phyloP scores from a whole-genome alignment of 2,888 invertebrate species.

The Asteroscopus sphinx region DNA sequence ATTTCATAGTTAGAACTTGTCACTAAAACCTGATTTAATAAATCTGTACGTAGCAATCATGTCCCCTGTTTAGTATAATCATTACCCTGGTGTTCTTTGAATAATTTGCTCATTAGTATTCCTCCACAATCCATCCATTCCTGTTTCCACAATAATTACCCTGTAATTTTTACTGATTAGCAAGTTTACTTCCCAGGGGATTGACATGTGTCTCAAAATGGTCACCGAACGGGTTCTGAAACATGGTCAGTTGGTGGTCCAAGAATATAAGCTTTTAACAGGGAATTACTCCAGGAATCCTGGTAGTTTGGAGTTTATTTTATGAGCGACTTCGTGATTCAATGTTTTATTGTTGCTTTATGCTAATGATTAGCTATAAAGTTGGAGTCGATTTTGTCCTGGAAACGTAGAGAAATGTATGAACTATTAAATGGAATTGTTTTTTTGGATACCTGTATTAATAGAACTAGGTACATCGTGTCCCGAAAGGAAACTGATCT shows the following conservation, averaged over 20 bases:
- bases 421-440: too few relatives aligned
- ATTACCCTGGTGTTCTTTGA: slow-evolving; percentile 20
- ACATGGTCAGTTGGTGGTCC: slow-evolving; percentile 30
- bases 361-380: slow-evolving; percentile 28
- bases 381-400: not conserved
- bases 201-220: slow-evolving; percentile 17
- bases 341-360: slow-evolving; percentile 28
- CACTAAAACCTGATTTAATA: slow-evolving; percentile 25
- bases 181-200: slow-evolving; percentile 10
- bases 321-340: slow-evolving; percentile 22
- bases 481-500: too few relatives aligned
- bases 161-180: slow-evolving; percentile 48
- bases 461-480: too few relatives aligned
- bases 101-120: slow-evolving; percentile 44
- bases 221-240: slow-evolving; percentile 22
- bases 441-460: too few relatives aligned
- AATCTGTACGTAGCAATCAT: slow-evolving; percentile 30
- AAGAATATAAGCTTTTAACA: slow-evolving; percentile 13
- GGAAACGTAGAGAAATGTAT: too few relatives aligned
- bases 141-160: slow-evolving; percentile 43
- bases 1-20: slow-evolving; percentile 23
- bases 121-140: slow-evolving; percentile 14
- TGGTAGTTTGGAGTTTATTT: slow-evolving; percentile 24
- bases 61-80: slow-evolving; percentile 23
- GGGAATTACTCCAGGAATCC: slow-evolving; percentile 16